Evolutionary conservation across 2,888 invertebrate species (phyloP).

Genomic region (Scelioninae gen. 1): DNA sequence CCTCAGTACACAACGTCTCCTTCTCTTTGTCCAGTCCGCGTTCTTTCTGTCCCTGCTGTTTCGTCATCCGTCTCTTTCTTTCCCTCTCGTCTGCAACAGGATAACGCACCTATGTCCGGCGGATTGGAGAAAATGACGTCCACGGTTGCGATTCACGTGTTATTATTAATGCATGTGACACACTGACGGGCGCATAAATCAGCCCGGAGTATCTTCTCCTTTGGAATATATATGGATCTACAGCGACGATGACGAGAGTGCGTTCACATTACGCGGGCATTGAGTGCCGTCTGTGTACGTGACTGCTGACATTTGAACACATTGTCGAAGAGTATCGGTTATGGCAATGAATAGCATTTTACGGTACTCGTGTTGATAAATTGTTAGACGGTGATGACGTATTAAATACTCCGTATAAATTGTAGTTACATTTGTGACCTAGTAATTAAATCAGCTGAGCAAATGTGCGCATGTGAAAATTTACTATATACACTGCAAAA

Average conservation of each 20-base stretch:
- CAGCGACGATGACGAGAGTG: too few relatives aligned
- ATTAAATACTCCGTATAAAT: slow-evolving; percentile 2
- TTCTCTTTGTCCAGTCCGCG: slow-evolving; percentile 26
- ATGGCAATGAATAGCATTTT: slow-evolving; percentile 7
- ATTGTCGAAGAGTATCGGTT: slow-evolving; percentile 21
- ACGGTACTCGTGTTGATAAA: slow-evolving; percentile 12
- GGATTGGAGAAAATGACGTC: slow-evolving; percentile 24
- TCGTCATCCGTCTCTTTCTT: slow-evolving; percentile 4
- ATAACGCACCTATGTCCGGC: slow-evolving; percentile 50
- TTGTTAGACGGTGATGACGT: neutral
- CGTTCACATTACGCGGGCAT: too few relatives aligned
- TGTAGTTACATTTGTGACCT: neutral
- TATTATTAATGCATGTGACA: too few relatives aligned
- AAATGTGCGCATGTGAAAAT: neutral
- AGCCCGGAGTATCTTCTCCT: too few relatives aligned
- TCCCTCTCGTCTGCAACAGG: slow-evolving; percentile 12
- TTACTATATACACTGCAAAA: too few relatives aligned
- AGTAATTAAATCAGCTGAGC: neutral
- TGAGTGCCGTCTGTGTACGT: neutral
- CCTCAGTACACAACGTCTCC: slow-evolving; percentile 24
- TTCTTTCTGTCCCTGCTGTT: slow-evolving; percentile 14
- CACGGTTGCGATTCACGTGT: neutral
- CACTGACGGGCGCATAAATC: too few relatives aligned
- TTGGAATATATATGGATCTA: too few relatives aligned
- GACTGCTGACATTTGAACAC: slow-evolving; percentile 2